Evolutionary conservation across 2,797 vertebrate species (phyloP), one percentile per base, ranked within the genome.

Genomic region (Coranthus polyacanthus): DNA sequence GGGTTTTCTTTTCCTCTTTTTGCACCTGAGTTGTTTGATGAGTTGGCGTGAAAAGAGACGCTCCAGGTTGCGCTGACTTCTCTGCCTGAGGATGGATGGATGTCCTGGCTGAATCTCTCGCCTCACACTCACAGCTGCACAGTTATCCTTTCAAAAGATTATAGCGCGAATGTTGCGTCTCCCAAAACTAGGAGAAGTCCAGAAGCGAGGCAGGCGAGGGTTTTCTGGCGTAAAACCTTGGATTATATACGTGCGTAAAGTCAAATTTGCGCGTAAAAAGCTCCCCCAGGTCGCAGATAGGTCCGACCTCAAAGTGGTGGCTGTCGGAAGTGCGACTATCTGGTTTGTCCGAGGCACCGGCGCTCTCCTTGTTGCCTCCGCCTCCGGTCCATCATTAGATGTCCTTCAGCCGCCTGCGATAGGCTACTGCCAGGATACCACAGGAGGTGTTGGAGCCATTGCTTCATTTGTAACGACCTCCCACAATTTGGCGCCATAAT

Each of bases 341-440:
- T 45, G 85, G 67, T 89, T 86, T 81, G 80, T 86, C 90, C 89
- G 58, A 66, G 57, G 68, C 66, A 76, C 84, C 84, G 79, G 72
- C 82, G 57, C 78, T 47, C 79, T 84, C 71, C 83, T 82, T 47
- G 72, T 22, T 81, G 85, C 83, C 85, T 89, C 90, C 90, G 81
- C 89, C 90, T 91, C 85, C 82, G 69, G 79, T 78, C 63, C 82
- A 78, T 89, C 85, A 87, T 77, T 72, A 84, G 77, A 56, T 72
- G 77, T 59, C 75, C 76, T 75, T 71, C 75, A 75, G 75, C 78
- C 78, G 78, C 12, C 82, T 88, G 82, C 84, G 82, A 91, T 85
- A 91, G 90, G 88, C 85, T 87, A 79, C 85, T 89, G 86, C 82
- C 84, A 87, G 84, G 75, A 87, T 57, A 71, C 78, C 83, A 69